Base-by-base conservation (phyloP, 2,113 vertebrate genomes). In the Cephalopterus ornatus region DNA sequence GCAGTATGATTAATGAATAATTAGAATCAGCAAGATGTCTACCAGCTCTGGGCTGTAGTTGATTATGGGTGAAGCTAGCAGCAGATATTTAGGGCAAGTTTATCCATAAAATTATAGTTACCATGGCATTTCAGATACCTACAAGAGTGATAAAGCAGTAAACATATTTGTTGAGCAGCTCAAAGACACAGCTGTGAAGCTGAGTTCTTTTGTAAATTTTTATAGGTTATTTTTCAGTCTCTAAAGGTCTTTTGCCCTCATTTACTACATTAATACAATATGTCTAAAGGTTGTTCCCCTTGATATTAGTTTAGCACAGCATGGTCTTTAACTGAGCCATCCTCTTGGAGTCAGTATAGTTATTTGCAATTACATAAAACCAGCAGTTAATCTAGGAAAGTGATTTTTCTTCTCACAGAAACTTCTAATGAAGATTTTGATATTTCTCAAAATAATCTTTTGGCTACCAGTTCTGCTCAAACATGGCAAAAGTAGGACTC, bases 391-490 rank as follows among this genome's bases (percentile, higher is more conserved):
- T 89, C 87, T 71, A 84, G 72, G 39, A 80, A 92, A 30, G 28
- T 47, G 73, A 27, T 33, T 47, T 92, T 95, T 95, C 55, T 89
- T 94, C 44, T 95, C 26, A 76, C 56, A 89, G 79, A 95, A 96
- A 63, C 28, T 66, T 63, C 26, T 85, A 85, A 89, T 77, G 85
- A 89, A 67, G 73, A 65, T 77, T 93, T 80, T 85, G 49, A 55
- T 89, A 66, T 67, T 83, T 42, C 84, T 92, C 12, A 35, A 93
- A 92, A 81, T 58, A 70, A 21, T n/a, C 59, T 89, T 77, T 93
- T 87, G 49, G 12, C 61, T 68, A 33, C 39, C 11, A 73, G 20
- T 91, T 83, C 63, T 62, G 24, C 58, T 93, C 15, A 77, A 81
- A 41, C 27, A 35, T 42, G 14, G 7, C 19, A 78, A 90, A 85